Percentiles rank a stretch among this genome's conserved stretches.
Conservation (phyloP, 2,888 invertebrate species). For the Spisula solida region DNA sequence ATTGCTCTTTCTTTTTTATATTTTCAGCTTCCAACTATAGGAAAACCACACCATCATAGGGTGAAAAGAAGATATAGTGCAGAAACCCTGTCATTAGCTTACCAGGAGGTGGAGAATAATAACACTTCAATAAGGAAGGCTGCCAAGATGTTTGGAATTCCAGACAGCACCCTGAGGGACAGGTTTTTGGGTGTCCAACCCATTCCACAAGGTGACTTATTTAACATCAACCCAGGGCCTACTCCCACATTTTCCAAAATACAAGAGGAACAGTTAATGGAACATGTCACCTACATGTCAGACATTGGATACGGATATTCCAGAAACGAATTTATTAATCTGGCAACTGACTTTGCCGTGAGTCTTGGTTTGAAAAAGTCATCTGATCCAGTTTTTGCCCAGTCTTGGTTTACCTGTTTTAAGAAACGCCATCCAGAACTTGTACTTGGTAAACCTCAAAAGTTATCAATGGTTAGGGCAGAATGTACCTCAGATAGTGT, state of each 20-base stretch:
- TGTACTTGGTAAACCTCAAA: conserved; percentile 41
- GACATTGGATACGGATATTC: conserved; percentile 58
- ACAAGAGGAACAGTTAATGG: conserved; percentile 35
- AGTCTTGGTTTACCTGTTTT: conserved; percentile 51
- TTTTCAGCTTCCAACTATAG: no score
- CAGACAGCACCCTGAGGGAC: background rate
- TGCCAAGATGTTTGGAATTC: background rate
- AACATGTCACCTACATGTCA: conserved; percentile 47
- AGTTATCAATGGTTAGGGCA: conserved; percentile 50
- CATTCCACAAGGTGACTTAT: background rate
- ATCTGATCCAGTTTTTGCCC: conserved; percentile 28
- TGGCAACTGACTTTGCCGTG: conserved; percentile 56
- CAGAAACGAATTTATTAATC: conserved; percentile 37
- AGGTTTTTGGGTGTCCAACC: background rate
- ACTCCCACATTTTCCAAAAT: conserved; percentile 21
- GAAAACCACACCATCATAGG: no score
- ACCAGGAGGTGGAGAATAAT: background rate
- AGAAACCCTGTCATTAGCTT: no score
- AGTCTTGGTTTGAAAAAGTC: conserved; percentile 25
- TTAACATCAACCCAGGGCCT: no score
- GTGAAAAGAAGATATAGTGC: no score
- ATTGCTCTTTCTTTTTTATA: no score
- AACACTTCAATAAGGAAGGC: background rate
- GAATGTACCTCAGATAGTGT: conserved; percentile 43
- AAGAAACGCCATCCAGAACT: conserved; percentile 23